phyloP scores from a whole-genome alignment of 2,113 vertebrate genomes.

The Plotosus lineatus region DNA sequence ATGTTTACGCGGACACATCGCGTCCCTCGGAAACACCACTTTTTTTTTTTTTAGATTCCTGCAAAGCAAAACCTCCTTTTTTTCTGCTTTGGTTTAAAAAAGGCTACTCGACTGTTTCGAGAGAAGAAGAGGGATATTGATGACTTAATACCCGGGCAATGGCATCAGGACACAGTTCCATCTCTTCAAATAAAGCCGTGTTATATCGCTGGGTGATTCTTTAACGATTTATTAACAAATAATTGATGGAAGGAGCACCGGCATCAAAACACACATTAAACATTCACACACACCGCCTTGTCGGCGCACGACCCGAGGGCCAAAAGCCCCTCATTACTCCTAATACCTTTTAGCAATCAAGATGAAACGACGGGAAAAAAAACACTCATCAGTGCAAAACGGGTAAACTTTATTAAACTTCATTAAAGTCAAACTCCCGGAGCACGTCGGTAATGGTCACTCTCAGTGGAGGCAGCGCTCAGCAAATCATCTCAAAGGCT shows the following conservation, averaged over 20 bases:
- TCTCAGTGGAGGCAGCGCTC: conserved; percentile 59
- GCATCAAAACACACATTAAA: conserved; percentile 71
- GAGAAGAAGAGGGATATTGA: not conserved
- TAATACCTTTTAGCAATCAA: conserved; percentile 73
- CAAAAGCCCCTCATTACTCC: conserved; percentile 76
- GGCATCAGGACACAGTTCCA: not conserved
- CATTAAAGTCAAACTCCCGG: conserved; percentile 78
- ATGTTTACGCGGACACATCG: not conserved
- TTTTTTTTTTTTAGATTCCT: not conserved
- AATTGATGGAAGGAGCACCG: conserved; percentile 69
- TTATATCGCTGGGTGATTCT: conserved; percentile 59
- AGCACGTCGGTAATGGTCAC: conserved; percentile 70
- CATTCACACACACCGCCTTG: conserved; percentile 54
- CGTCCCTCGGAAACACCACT: conserved; percentile 6
- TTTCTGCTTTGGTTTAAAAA: not conserved
- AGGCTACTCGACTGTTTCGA: not conserved
- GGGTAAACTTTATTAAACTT: conserved; percentile 78
- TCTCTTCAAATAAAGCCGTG: conserved; percentile 16
- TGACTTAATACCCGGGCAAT: not conserved
- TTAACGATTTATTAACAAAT: conserved; percentile 69
- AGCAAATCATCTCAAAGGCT: conserved; percentile 75
- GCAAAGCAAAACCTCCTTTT: not conserved
- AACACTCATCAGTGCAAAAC: conserved; percentile 55
- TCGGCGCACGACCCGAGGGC: conserved; percentile 62
- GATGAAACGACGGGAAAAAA: conserved; percentile 65